Evolutionary conservation across 2,113 vertebrate species (phyloP), one percentile per base, ranked within the genome.

Genomic region (Colistium nudipinnis): DNA sequence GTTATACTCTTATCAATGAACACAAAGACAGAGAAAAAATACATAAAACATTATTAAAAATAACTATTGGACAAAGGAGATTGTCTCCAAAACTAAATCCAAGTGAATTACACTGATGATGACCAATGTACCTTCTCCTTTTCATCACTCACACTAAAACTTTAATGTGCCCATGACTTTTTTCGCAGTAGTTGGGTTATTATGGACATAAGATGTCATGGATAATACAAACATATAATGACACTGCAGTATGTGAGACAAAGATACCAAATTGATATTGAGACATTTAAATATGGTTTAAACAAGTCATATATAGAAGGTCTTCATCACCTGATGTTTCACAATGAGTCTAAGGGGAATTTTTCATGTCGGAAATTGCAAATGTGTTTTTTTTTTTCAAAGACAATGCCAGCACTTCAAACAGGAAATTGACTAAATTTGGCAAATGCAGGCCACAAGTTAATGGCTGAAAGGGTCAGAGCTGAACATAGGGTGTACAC

Each of bases 301-400:
- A 54, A 20, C 14, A 0, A 87, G 72, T 88, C 86, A 87, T 84
- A 77, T 6, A 59, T 64, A 83, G 59, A 86, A 41, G 55, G 17
- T 61, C 27, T 67, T 57, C 39, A 47, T 82, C 74, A 75, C 74
- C 57, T 76, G 49, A 69, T 63, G 75, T 87, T 88, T 86, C 80
- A 68, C 10, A 51, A 61, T 82, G 43, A 85, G 13, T 81, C 27
- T 13, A 7, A 65, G 43, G 79, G 76, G 62, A 22, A 69, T 59
- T 76, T 67, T 12, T 22, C 6, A 13, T 7, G 43, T 41, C 12
- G 25, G 19, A 51, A 71, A 33, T 12, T 39, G 6, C 20, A 41
- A 0, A 6, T 0, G 3, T 19, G 6, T 0, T 17, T 57, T 1
- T 17, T 57, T 1, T 60, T 38, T 47, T 17, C 14, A 30, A 28